Percentiles rank a stretch among this genome's conserved stretches.
These are phyloP conservation scores for Brachypalpus laphriformis DNA, from an alignment of 2,888 invertebrate species.

Conservation along the genomic window DNA sequence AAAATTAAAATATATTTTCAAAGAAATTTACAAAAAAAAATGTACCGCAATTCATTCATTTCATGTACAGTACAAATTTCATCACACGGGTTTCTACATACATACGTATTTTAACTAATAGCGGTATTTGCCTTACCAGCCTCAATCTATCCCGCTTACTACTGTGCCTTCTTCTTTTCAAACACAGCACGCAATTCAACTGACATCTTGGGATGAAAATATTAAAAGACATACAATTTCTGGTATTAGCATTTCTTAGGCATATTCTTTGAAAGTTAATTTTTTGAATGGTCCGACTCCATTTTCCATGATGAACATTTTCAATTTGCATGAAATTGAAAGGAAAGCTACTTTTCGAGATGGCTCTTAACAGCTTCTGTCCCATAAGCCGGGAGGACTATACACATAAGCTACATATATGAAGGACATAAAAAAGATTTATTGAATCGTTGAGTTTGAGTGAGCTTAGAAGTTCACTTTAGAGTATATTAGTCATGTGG, in stretches of 20 bases:
- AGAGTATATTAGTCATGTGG: conserved; percentile 9
- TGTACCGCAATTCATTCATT: conserved; percentile 29
- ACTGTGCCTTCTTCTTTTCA: conserved; percentile 6
- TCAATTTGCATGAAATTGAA: conserved; percentile 68
- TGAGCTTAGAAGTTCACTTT: conserved; percentile 5
- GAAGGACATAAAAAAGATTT: conserved; percentile 58
- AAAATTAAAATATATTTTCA: conserved; percentile 2
- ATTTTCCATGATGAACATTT: conserved; percentile 61
- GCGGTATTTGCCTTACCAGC: conserved; percentile 28
- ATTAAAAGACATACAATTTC: conserved; percentile 42
- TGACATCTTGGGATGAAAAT: conserved; percentile 43
- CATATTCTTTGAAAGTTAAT: conserved; percentile 32
- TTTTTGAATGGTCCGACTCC: conserved; percentile 54
- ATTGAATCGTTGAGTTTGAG: conserved; percentile 36
- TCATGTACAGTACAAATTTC: conserved; percentile 19
- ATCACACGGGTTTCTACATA: conserved; percentile 26
- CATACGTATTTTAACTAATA: conserved; percentile 54
- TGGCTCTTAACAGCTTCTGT: conserved; percentile 29
- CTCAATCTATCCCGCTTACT: conserved; percentile 7
- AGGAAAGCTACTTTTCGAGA: conserved; percentile 36
- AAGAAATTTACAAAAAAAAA: neutral
- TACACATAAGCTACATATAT: conserved; percentile 39
- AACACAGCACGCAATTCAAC: conserved; percentile 39
- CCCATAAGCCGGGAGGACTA: neutral
- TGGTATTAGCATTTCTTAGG: conserved; percentile 56